Evolutionary conservation across 2,888 invertebrate genomes (phyloP), one percentile per base, ranked within the genome.

Genomic region (Tanytarsus gracilentus): DNA sequence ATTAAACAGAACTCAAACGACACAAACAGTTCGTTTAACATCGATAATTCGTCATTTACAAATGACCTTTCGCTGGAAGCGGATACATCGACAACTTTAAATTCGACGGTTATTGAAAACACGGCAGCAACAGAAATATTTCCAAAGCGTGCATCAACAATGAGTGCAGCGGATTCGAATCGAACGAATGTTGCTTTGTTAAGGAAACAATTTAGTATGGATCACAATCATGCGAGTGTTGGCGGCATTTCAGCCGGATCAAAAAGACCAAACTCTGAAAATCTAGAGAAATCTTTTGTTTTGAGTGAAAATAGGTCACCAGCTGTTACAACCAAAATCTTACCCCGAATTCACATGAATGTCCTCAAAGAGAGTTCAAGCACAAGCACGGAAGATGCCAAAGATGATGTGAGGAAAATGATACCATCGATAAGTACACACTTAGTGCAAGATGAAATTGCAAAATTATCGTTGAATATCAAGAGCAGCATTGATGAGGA

Each of bases 1-100:
- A 74, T 74, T 40, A 74, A 74, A 64, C 74, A 74, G 68, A 73
- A 72, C 63, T 74, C 74, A 39, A 74, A 74, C 59, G 74, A 74
- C 63, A 74, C 74, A n/a, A 62, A 73, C 73, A 62, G 74, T 23
- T 74, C 74, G 33, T 74, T 71, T 56, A 74, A 74, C 61, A 69
- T 74, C 40, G 74, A 74, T 62, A 74, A 74, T 21, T 70, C 72
- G 9, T 73, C 73, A 49, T 65, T 73, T 62, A 69, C 69, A 1
- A 71, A 72, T 11, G 74, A 74, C 60, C 66, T 71, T 6, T 74
- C 74, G 2, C 63, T 74, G 53, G 74, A 74, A 62, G 70, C 69
- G 4, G 71, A 67, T 29, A n/a, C n/a, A n/a, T n/a, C n/a, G n/a
- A 69, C 70, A 18, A 66, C 69, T 51, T 36, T 44, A 14, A 64